phyloP scores from a whole-genome alignment of 2,113 vertebrate species.

The Ammodramus savannarum region DNA sequence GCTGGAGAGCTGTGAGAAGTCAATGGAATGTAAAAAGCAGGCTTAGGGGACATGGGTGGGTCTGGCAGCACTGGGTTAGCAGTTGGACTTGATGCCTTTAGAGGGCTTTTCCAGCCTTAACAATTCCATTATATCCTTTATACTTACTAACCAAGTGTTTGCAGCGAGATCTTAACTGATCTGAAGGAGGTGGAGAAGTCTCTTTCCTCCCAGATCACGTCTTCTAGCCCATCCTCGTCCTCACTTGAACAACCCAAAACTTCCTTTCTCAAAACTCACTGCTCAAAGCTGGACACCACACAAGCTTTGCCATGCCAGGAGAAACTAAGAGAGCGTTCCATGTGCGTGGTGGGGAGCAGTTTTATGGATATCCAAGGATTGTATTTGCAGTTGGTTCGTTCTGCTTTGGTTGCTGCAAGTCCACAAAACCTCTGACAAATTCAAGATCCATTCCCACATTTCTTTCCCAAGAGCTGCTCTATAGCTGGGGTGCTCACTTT shows the following conservation, averaged over 20 bases:
- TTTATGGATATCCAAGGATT: fast-evolving
- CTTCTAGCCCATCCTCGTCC: background rate
- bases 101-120: background rate
- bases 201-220: background rate
- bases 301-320: background rate
- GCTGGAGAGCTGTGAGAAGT: background rate
- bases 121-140: fast-evolving
- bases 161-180: background rate
- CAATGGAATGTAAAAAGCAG: background rate
- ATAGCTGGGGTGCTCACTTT: background rate
- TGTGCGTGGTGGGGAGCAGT: fast-evolving
- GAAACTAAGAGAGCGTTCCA: background rate
- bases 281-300: background rate
- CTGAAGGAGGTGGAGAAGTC: background rate
- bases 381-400: background rate
- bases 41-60: background rate
- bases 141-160: fast-evolving
- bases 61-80: background rate
- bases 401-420: background rate
- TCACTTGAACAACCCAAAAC: background rate
- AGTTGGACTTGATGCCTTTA: background rate
- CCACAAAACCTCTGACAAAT: fast-evolving
- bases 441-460: fast-evolving
- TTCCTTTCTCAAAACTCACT: background rate
- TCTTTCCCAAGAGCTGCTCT: background rate